phyloP scores from a whole-genome alignment of 2,888 invertebrate species.

The Epsilonema sp. region DNA sequence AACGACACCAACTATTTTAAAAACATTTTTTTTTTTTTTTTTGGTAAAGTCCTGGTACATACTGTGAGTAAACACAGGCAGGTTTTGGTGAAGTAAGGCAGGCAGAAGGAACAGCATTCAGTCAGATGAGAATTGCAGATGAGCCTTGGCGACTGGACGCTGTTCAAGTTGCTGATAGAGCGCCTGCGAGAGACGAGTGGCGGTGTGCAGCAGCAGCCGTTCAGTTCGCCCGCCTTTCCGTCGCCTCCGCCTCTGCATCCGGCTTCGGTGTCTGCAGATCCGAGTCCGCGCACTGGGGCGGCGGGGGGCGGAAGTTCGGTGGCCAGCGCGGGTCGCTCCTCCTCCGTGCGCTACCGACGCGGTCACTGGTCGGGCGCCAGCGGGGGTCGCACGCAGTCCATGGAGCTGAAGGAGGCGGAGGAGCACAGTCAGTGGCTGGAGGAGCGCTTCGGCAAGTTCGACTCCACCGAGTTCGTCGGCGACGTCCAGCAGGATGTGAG shows the following conservation, averaged over 20 bases:
- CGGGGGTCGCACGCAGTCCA: too few relatives aligned
- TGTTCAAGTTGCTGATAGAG: conserved; percentile 21
- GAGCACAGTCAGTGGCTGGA: neutral
- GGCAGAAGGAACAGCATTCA: neutral
- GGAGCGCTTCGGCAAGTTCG: neutral
- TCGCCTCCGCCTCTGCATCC: neutral
- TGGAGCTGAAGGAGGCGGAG: neutral
- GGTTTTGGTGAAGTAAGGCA: too few relatives aligned
- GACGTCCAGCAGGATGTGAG: neutral
- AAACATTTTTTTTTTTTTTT: too few relatives aligned
- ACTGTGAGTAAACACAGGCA: too few relatives aligned
- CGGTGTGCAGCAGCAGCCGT: conserved; percentile 5
- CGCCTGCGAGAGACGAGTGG: conserved; percentile 13
- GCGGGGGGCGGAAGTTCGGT: too few relatives aligned
- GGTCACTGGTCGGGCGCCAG: too few relatives aligned
- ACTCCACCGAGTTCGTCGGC: neutral
- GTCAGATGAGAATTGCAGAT: conserved; percentile 10
- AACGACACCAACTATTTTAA: too few relatives aligned
- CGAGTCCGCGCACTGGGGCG: too few relatives aligned
- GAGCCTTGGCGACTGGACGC: conserved; percentile 27
- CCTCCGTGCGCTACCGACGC: too few relatives aligned
- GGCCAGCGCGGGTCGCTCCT: too few relatives aligned
- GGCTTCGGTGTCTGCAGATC: neutral
- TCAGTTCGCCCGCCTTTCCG: neutral
- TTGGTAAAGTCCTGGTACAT: too few relatives aligned